Evolutionary conservation across 2,113 vertebrate genomes (phyloP).

Genomic region (Gymnarchus niloticus): DNA sequence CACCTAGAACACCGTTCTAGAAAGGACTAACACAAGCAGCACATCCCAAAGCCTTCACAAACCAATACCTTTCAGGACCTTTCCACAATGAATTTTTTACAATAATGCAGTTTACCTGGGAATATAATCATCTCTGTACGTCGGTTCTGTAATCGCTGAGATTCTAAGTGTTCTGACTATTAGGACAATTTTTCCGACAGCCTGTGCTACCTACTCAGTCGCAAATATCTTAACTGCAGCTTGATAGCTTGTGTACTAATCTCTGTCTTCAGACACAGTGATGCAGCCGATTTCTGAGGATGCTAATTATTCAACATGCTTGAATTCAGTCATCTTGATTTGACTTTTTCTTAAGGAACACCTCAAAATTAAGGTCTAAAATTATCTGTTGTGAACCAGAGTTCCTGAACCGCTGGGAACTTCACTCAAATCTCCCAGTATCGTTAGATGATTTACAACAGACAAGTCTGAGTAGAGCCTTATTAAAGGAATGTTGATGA

Average conservation of each 20-base stretch:
- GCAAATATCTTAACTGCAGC: too few species aligned
- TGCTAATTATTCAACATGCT: not conserved
- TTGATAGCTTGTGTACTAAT: too few species aligned
- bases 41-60: not conserved
- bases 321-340: not conserved
- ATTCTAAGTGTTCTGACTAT: not conserved
- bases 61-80: not conserved
- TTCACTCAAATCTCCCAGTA: not conserved
- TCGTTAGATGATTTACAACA: not conserved
- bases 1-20: not conserved
- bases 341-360: not conserved
- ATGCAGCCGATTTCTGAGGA: not conserved
- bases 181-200: not conserved
- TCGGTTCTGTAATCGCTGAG: not conserved
- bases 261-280: not conserved
- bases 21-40: not conserved
- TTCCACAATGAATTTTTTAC: not conserved
- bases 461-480: not conserved
- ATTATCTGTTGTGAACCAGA: not conserved
- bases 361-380: not conserved
- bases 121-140: not conserved
- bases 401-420: not conserved
- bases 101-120: not conserved
- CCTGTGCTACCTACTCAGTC: not conserved
- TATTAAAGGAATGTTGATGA: slow-evolving; percentile 2